These are phyloP conservation scores for Leucophora obtusa DNA, from an alignment of 2,888 invertebrate genomes.

Conservation along the genomic window DNA sequence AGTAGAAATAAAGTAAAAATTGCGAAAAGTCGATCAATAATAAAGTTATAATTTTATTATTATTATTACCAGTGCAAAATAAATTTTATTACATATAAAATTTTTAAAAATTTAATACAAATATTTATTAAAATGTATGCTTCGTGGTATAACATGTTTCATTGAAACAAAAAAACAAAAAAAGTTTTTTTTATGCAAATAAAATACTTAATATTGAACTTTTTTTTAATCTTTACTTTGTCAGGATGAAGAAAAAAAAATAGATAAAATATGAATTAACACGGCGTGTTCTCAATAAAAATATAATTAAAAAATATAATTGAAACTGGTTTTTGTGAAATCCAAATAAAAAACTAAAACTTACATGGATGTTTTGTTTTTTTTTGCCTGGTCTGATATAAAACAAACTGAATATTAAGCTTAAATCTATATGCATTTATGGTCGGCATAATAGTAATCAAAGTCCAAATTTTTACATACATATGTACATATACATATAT, in stretches of 20 bases:
- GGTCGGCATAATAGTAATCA: conserved; percentile 57
- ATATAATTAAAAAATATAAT: conserved; percentile 44
- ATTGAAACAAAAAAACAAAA: too few species aligned
- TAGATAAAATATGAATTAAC: not conserved
- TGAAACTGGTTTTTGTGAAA: conserved; percentile 23
- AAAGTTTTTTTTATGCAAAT: too few species aligned
- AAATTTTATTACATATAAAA: too few species aligned
- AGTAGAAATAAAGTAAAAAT: too few species aligned
- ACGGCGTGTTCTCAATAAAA: conserved; percentile 19
- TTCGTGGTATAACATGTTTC: too few species aligned
- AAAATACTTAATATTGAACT: not conserved
- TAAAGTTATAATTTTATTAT: too few species aligned
- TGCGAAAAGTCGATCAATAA: too few species aligned
- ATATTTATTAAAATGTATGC: too few species aligned
- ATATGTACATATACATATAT: too few species aligned
- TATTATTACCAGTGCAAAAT: too few species aligned
- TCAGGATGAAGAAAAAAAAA: not conserved
- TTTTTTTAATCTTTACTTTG: conserved; percentile 7
- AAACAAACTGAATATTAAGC: conserved; percentile 31
- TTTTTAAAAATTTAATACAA: too few species aligned
- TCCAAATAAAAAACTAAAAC: not conserved
- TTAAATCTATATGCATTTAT: conserved; percentile 52
- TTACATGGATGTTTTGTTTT: not conserved
- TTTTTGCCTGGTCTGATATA: conserved; percentile 4
- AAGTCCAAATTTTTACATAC: conserved; percentile 44